Base-by-base conservation (phyloP, 23 tunicate genomes). In the Ascidia mentula region DNA sequence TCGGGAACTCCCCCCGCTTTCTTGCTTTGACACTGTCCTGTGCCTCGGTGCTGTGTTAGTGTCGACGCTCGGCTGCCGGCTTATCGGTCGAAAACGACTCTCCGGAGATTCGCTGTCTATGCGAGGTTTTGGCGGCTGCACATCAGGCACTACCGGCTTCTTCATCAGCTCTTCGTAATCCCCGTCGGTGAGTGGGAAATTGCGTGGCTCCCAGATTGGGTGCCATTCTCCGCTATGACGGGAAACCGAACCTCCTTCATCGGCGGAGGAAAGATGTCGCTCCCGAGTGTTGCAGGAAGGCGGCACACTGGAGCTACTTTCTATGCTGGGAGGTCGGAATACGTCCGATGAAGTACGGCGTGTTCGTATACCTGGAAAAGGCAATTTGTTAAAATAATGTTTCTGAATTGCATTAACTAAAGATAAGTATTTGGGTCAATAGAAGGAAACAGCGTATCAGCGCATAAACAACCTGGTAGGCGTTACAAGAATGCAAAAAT, bases 131-230 rank as follows among this genome's bases (percentile, higher is more conserved):
- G 86, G 72, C 31, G 72, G 74, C 46, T 82, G 74, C 24, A 35
- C 38, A 24, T 45, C 34, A 34, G 36, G 69, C 32, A 86, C 80
- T 7, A 86, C 84, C 6, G 90, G 90, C 6, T 78, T 76, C 42
- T 79, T 86, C 61, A 38, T 77, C 87, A 91, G 82, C 61, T 87
- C 81, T 15, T 72, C 78, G 45, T 76, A 26, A 31, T 91, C 90
- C 22, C 72, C 82, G 69, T 91, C 87, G 69, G 20, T 45, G 4
- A 91, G 71, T 1, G 97, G 97, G 73, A 91, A 91, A 15, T 45
- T 22, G 6, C 97, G 87, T 0, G 30, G 45, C 36, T 85, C 87
- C 97, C 97, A 91, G 30, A 46, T 38, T 8, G 37, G 75, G 17
- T 22, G 72, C 24, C 78, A 72, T 65, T 72, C 59, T 32, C 79